phyloP scores from a whole-genome alignment of 2,113 vertebrate genomes.

The Synodontis membranacea region DNA sequence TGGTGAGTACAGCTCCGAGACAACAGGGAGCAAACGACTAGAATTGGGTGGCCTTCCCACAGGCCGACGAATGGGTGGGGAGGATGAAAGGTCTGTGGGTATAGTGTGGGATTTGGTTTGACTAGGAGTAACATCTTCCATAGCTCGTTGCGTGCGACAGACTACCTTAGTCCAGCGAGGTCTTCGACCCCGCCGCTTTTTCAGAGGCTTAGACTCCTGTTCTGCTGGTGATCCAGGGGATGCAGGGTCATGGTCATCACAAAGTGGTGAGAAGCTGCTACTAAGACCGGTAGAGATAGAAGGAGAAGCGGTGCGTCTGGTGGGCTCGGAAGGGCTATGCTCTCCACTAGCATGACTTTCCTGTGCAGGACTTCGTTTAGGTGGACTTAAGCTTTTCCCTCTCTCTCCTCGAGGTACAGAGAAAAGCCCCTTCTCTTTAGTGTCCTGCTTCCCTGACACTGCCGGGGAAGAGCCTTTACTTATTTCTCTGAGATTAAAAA shows the following conservation, averaged over 20 bases:
- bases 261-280: constrained; percentile 60
- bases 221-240: constrained; percentile 71
- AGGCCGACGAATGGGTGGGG: constrained; percentile 68
- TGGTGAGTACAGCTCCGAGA: constrained; percentile 65
- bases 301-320: constrained; percentile 65
- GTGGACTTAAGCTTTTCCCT: constrained; percentile 69
- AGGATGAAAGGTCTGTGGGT: constrained; percentile 58
- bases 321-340: constrained; percentile 59
- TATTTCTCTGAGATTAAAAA: constrained; percentile 68
- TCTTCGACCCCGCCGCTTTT: constrained; percentile 90
- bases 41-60: constrained; percentile 75
- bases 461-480: constrained; percentile 62
- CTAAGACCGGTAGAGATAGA: constrained; percentile 59
- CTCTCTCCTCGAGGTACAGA: constrained; percentile 63
- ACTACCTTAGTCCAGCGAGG: constrained; percentile 88
- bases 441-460: constrained; percentile 65
- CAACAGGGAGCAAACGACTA: constrained; percentile 61
- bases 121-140: constrained; percentile 58
- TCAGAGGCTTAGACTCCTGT: constrained; percentile 87
- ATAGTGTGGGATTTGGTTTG: constrained; percentile 64
- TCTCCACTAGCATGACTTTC: constrained; percentile 60
- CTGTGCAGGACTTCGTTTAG: constrained; percentile 70
- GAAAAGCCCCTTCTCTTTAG: constrained; percentile 65
- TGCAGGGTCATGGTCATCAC: constrained; percentile 70
- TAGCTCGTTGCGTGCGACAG: constrained; percentile 65